A percentile compares a stretch with the other conserved stretches of the same genome.
Evolutionary conservation across 1,140 invertebrate genomes (phyloP).

Genomic region (Dreissena rostriformis): DNA sequence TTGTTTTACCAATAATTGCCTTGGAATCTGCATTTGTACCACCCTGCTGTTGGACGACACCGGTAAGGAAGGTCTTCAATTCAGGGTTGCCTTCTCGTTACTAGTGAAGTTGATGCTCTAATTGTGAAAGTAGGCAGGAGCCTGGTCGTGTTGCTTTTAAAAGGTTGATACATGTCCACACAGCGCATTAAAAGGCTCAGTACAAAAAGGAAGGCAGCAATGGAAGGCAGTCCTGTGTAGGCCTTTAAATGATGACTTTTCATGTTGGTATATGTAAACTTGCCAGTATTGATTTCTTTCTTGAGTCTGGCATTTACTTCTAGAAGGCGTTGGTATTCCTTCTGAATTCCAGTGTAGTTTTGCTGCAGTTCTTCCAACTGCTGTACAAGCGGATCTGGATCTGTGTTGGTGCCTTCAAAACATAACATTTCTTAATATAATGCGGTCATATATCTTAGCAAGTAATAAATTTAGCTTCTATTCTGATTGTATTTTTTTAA

Average conservation of each 20-base stretch:
- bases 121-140: no score
- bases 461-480: neutral
- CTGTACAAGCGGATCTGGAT: neutral
- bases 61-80: no score
- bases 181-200: no score
- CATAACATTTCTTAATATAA: neutral
- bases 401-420: constrained; percentile 3
- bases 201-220: neutral
- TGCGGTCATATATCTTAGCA: neutral
- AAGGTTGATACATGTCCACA: no score
- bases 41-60: no score
- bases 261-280: neutral
- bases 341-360: neutral
- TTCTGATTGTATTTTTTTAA: neutral
- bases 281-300: no score
- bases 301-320: neutral
- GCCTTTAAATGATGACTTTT: neutral
- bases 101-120: no score
- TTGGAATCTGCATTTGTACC: no score
- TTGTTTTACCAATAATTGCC: no score
- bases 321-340: constrained; percentile 1
- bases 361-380: neutral
- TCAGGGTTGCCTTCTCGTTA: no score
- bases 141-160: no score
- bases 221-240: neutral